A percentile compares a stretch with the other conserved stretches of the same genome.
These are phyloP conservation scores for Anticlea derivata DNA, from an alignment of 2,888 invertebrate species.

Conservation along the genomic window DNA sequence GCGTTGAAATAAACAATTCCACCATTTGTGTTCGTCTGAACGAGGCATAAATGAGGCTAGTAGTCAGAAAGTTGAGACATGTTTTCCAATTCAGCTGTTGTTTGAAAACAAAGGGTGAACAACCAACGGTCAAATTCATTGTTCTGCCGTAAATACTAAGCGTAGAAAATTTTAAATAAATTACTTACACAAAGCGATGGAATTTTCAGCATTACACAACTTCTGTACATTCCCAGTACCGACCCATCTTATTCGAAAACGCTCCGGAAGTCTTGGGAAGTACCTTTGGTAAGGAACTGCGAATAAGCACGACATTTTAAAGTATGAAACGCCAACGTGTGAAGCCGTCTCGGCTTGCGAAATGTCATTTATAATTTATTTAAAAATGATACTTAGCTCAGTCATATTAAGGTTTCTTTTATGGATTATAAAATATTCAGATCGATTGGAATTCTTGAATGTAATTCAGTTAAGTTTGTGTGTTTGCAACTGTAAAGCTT, in stretches of 20 bases:
- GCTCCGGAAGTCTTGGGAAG: not conserved
- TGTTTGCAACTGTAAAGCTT: too few relatives aligned
- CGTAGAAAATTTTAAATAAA: conserved; percentile 24
- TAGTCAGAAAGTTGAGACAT: conserved; percentile 6
- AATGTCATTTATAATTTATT: too few relatives aligned
- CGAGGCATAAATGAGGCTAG: conserved; percentile 22
- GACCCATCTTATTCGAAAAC: conserved; percentile 12
- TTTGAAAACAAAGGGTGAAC: conserved; percentile 11
- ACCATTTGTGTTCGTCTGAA: not conserved
- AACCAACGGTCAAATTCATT: conserved; percentile 12
- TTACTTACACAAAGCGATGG: conserved; percentile 45
- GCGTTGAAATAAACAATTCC: not conserved
- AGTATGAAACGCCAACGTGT: too few relatives aligned
- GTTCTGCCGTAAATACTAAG: conserved; percentile 2
- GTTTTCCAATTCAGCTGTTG: conserved; percentile 5
- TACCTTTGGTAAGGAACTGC: too few relatives aligned
- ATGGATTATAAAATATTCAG: too few relatives aligned
- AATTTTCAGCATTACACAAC: conserved; percentile 41
- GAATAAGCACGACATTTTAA: too few relatives aligned
- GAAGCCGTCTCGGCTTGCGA: too few relatives aligned
- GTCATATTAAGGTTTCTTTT: too few relatives aligned
- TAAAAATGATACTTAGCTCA: too few relatives aligned
- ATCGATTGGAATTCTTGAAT: too few relatives aligned
- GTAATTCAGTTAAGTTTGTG: too few relatives aligned
- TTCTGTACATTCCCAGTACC: conserved; percentile 23